Evolutionary conservation across 1,140 invertebrate species (phyloP).

Genomic region (Tetraneura akinire): DNA sequence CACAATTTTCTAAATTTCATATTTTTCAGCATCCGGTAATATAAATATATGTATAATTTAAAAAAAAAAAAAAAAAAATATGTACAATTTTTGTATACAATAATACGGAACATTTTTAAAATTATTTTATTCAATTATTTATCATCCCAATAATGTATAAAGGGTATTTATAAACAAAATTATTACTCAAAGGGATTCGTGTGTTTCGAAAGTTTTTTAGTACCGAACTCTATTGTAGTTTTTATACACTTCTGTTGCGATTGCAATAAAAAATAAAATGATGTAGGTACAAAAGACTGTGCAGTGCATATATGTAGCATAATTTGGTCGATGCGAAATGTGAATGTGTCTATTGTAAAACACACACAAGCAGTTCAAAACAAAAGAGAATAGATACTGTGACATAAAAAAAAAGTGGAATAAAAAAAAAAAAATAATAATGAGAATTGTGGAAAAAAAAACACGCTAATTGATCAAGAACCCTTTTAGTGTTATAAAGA

Average conservation of each 20-base stretch:
- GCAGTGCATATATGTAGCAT: not conserved
- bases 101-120: not conserved
- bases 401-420: not conserved
- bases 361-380: not conserved
- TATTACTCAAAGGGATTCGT: slow-evolving; percentile 13
- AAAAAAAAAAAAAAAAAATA: too few species aligned
- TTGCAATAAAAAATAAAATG: not conserved
- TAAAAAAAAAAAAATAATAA: not conserved
- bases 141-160: not conserved
- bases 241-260: not conserved
- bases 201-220: not conserved
- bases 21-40: too few species aligned
- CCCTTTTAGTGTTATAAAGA: not conserved
- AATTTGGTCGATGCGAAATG: slow-evolving; percentile 6
- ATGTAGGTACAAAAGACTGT: not conserved
- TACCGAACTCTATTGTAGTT: slow-evolving; percentile 21
- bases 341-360: not conserved
- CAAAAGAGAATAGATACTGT: not conserved
- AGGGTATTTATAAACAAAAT: not conserved
- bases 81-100: not conserved
- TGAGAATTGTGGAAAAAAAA: not conserved
- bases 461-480: not conserved
- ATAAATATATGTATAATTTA: too few species aligned
- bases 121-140: not conserved
- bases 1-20: too few species aligned